Conservation (phyloP, 2,888 invertebrate species). For the Lamellibrachia satsuma region DNA sequence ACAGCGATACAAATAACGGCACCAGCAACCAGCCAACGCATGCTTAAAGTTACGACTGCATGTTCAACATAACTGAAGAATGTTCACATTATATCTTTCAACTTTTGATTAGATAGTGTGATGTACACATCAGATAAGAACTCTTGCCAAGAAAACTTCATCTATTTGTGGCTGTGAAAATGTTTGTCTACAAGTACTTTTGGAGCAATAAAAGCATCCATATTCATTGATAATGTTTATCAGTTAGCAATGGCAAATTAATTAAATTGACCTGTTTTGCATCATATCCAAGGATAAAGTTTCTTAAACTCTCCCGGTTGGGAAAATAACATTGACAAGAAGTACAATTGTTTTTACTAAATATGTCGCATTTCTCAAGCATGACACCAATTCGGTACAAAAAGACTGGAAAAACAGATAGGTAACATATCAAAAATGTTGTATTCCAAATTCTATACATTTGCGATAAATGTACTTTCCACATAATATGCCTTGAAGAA, state of each 20-base stretch:
- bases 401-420: not conserved
- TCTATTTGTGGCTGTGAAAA: not conserved
- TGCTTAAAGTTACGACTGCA: not conserved
- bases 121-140: not conserved
- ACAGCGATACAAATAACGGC: not conserved
- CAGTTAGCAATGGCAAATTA: not conserved
- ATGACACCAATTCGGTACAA: not conserved
- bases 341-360: no score
- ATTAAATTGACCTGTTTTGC: not conserved
- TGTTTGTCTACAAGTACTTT: not conserved
- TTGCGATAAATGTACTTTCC: not conserved
- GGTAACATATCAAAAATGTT: not conserved
- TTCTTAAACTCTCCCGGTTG: no score
- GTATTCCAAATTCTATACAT: not conserved
- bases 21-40: not conserved
- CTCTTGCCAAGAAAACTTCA: not conserved
- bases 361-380: no score
- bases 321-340: no score
- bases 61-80: not conserved
- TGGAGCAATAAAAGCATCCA: not conserved
- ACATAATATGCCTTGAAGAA: constrained; percentile 9
- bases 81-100: not conserved
- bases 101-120: not conserved
- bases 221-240: not conserved
- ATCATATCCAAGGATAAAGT: not conserved